Evolutionary conservation across 1,140 invertebrate species (phyloP).

Genomic region (Palaemon carinicauda): DNA sequence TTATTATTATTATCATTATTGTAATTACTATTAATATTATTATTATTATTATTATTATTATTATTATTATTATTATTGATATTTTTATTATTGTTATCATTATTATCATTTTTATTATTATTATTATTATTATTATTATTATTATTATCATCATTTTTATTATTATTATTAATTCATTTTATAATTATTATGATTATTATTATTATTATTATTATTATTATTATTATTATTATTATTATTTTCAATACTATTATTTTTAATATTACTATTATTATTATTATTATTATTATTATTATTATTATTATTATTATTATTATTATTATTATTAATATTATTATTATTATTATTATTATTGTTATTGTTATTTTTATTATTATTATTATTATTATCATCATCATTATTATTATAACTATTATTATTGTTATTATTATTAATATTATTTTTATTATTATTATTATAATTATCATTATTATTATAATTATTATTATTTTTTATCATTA

Average conservation of each 20-base stretch:
- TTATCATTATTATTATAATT: too few species aligned
- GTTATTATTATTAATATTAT: too few species aligned
- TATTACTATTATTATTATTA: not conserved
- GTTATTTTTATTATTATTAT: too few species aligned
- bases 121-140: not conserved
- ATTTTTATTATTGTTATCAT: not conserved
- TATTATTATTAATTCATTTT: not conserved
- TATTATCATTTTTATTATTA: not conserved
- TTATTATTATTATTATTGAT: not conserved
- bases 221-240: not conserved
- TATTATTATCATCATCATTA: too few species aligned
- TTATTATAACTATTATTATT: too few species aligned
- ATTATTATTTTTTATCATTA: too few species aligned
- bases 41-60: not conserved
- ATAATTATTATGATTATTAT: too few species aligned
- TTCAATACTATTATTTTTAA: not conserved
- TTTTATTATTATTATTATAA: too few species aligned
- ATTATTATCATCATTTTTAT: not conserved
- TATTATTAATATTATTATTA: too few species aligned
- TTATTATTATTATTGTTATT: too few species aligned
- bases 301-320: too few species aligned
- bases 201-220: not conserved
- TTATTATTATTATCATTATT: not conserved
- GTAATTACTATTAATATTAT: not conserved
- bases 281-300: not conserved